Conservation (phyloP, 2,797 vertebrate genomes). For the Balearica regulorum region DNA sequence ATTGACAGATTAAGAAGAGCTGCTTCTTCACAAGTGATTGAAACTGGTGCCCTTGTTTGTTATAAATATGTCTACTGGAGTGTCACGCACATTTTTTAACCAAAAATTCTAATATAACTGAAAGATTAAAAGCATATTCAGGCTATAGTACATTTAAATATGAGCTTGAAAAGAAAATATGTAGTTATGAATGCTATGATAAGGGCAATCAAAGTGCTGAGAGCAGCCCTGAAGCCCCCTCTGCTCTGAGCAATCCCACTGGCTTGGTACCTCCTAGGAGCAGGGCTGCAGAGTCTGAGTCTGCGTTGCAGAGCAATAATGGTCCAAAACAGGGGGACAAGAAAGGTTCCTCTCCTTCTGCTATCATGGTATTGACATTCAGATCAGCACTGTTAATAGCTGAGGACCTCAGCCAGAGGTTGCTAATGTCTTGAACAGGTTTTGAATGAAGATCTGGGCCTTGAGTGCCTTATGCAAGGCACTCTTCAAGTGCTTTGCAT, state of each 20-base stretch:
- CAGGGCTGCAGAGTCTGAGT: not conserved
- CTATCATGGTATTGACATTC: not conserved
- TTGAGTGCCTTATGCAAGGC: not conserved
- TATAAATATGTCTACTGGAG: constrained; percentile 19
- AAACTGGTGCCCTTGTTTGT: constrained; percentile 20
- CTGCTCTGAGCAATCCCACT: not conserved
- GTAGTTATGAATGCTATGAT: not conserved
- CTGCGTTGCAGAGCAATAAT: not conserved
- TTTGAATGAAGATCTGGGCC: not conserved
- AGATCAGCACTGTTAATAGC: not conserved
- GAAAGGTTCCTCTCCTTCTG: not conserved
- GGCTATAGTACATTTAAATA: not conserved
- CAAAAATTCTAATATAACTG: not conserved
- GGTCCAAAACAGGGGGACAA: not conserved
- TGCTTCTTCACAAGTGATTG: constrained; percentile 28
- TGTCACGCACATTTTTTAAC: constrained; percentile 1
- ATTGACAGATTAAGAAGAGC: constrained; percentile 59
- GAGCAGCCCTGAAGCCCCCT: not conserved
- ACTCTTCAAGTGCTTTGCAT: not conserved
- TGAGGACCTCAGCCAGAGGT: not conserved
- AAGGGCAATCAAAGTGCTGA: not conserved
- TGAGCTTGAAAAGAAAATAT: not conserved
- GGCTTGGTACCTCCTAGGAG: not conserved
- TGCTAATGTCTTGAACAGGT: not conserved
- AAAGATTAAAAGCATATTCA: constrained; percentile 20